phyloP scores from a whole-genome alignment of 92 coral and sea anemone genomes.

The Umimayanthus chanpuru region DNA sequence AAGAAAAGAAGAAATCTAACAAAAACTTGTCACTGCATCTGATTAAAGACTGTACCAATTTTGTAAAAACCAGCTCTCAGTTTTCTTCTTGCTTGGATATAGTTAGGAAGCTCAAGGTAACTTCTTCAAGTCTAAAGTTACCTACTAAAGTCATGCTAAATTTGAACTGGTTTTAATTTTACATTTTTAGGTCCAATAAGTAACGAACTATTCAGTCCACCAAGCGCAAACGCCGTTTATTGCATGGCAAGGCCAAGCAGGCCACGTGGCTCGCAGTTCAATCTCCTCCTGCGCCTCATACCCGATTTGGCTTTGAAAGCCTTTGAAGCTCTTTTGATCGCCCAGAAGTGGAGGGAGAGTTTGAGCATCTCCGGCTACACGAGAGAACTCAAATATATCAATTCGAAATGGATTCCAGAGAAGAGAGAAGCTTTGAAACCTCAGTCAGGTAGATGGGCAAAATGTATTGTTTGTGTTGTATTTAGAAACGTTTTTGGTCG shows the following conservation, averaged over 20 bases:
- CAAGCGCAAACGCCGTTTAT: conserved; percentile 72
- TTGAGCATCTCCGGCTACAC: conserved; percentile 77
- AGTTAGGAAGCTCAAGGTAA: too few relatives aligned
- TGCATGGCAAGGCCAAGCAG: conserved; percentile 58
- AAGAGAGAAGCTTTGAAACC: conserved; percentile 8
- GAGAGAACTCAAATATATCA: conserved; percentile 68
- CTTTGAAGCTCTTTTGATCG: conserved; percentile 70
- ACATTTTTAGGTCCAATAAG: conserved; percentile 57
- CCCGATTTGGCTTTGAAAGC: conserved; percentile 82
- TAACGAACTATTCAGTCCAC: conserved; percentile 67
- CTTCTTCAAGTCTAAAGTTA: too few relatives aligned
- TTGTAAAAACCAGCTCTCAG: too few relatives aligned
- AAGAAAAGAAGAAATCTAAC: too few relatives aligned
- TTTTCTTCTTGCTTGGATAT: too few relatives aligned
- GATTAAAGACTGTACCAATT: too few relatives aligned
- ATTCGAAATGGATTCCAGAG: conserved; percentile 51
- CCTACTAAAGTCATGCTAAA: too few relatives aligned
- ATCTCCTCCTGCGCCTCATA: conserved; percentile 73
- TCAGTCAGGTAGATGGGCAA: not conserved
- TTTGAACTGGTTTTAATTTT: too few relatives aligned
- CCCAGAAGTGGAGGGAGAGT: conserved; percentile 73
- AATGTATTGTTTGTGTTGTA: not conserved
- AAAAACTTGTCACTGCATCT: too few relatives aligned
- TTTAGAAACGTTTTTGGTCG: not conserved
- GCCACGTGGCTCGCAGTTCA: conserved; percentile 69